These are phyloP conservation scores for Eurypyga helias DNA, from an alignment of 2,113 vertebrate genomes.

Conservation along the genomic window DNA sequence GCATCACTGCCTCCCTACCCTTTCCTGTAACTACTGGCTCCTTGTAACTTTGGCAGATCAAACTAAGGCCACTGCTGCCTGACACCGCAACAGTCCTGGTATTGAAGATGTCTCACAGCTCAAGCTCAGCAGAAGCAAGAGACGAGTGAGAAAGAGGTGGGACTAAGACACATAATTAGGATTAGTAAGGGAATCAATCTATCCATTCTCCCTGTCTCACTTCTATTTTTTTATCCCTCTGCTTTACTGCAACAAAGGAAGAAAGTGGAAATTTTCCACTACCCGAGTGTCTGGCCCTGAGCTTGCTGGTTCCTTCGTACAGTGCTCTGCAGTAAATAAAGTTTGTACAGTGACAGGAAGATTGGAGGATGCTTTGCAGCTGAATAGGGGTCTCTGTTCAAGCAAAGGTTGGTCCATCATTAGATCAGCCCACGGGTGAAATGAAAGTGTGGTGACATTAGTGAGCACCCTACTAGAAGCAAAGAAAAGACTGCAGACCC, in stretches of 20 bases:
- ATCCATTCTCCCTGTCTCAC: not conserved
- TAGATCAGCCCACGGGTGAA: conserved; percentile 29
- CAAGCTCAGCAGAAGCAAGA: not conserved
- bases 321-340: not conserved
- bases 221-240: not conserved
- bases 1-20: not conserved
- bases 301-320: not conserved
- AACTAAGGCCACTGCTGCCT: not conserved
- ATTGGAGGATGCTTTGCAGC: not conserved
- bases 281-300: not conserved
- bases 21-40: not conserved
- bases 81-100: not conserved
- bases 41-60: not conserved
- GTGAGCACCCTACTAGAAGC: conserved; percentile 37
- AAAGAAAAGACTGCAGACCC: conserved; percentile 54
- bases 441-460: conserved; percentile 42
- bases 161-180: not conserved
- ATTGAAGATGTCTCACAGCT: not conserved
- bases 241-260: not conserved
- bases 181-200: not conserved
- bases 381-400: not conserved
- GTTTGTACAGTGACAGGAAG: not conserved
- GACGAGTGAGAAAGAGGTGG: not conserved
- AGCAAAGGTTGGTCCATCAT: conserved; percentile 18
- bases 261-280: not conserved